Evolutionary conservation across 37 sponge, comb jelly and placozoan species (phyloP).

Genomic region (Beroe forskalii): DNA sequence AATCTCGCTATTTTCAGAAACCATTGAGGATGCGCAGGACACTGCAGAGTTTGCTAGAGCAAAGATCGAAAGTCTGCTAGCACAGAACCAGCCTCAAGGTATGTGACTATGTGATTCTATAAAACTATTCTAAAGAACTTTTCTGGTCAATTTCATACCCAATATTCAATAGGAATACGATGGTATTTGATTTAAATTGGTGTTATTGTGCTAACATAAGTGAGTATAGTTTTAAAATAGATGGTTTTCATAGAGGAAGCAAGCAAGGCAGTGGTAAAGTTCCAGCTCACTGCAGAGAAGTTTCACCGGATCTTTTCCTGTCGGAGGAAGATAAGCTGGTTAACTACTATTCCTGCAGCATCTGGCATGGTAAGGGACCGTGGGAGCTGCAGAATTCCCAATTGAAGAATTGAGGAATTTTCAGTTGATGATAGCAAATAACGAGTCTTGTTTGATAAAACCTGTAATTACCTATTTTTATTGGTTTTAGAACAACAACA

Average conservation of each 20-base stretch:
- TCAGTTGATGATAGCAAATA: no score
- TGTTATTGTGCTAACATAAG: no score
- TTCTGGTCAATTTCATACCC: no score
- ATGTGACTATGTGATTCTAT: no score
- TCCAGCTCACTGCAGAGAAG: slow-evolving; percentile 72
- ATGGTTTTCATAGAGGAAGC: slow-evolving; percentile 22
- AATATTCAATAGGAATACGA: no score
- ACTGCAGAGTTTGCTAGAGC: slow-evolving; percentile 82
- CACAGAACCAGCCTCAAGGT: slow-evolving; percentile 65
- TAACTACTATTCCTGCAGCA: slow-evolving; percentile 74
- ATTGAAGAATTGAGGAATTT: background rate
- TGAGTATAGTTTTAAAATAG: no score
- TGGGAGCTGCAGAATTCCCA: background rate
- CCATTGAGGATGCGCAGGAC: slow-evolving; percentile 79
- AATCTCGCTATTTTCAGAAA: slow-evolving; percentile 69
- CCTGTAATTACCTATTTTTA: no score
- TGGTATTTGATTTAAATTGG: no score
- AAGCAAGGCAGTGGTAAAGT: slow-evolving; percentile 67
- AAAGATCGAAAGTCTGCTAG: slow-evolving; percentile 87
- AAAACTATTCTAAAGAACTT: no score
- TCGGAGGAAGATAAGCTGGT: slow-evolving; percentile 84
- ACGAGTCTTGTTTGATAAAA: no score
- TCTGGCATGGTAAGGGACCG: slow-evolving; percentile 51
- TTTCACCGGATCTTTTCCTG: slow-evolving; percentile 81
- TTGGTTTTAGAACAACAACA: no score